Evolutionary conservation across 2,113 vertebrate genomes (phyloP).

Genomic region (Fukomys damarensis): DNA sequence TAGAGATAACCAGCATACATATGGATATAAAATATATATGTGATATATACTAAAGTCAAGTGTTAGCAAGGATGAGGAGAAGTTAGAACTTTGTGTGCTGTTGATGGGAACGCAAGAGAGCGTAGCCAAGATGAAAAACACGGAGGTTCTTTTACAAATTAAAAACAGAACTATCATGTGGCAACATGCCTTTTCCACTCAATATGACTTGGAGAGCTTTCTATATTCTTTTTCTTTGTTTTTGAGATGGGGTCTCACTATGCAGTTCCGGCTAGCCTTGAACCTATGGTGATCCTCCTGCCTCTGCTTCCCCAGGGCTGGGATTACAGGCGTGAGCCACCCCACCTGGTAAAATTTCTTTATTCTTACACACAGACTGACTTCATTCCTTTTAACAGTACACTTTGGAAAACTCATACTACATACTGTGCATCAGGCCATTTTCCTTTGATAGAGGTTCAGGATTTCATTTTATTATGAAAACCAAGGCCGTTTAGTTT

Average conservation of each 20-base stretch:
- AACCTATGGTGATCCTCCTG: background rate
- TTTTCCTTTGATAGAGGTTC: background rate
- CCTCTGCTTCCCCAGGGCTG: background rate
- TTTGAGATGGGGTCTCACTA: background rate
- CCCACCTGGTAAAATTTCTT: background rate
- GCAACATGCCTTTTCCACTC: background rate
- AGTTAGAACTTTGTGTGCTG: background rate
- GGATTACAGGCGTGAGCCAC: background rate
- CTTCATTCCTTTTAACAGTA: background rate
- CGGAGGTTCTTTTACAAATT: background rate
- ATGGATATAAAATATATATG: background rate
- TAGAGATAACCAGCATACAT: background rate
- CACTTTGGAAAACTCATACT: background rate
- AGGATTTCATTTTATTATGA: background rate
- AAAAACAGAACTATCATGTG: background rate
- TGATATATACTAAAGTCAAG: background rate
- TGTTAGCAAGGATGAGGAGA: background rate
- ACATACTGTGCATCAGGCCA: background rate
- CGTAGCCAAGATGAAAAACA: background rate
- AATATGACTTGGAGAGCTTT: background rate
- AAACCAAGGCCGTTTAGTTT: background rate
- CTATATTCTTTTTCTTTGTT: background rate
- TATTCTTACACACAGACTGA: background rate
- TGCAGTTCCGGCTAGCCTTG: background rate
- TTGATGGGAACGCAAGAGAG: background rate